Evolutionary conservation across 2,888 invertebrate species (phyloP), one percentile per base, ranked within the genome.

Genomic region (Bugulina stolonifera): DNA sequence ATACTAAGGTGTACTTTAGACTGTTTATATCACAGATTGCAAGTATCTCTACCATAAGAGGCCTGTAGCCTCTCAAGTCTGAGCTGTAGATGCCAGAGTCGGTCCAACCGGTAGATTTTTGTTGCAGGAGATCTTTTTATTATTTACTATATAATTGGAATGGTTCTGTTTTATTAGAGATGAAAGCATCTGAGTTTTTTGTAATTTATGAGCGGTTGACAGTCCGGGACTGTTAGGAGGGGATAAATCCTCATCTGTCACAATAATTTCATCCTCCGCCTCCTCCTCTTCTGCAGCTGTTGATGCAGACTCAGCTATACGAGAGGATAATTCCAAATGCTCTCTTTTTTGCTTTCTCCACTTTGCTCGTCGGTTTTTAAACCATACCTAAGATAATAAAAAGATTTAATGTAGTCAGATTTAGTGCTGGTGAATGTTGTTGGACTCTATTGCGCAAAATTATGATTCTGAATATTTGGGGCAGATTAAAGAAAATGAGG

Each of bases 291-390:
- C 34, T 25, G n/a, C 32, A 27, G 32, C 22, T 14, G 27, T 10
- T 10, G 22, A 10, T 3, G 32, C 29, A 34, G 22, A 10, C 27
- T 25, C 29, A 14, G 64, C 5, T 34, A 25, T 10, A 14, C 18
- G 27, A 10, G 52, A 18, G 23, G 43, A 35, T 5, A 43, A 29
- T 5, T 70, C 78, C 54, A 86, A 85, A 73, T 86, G 84, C 75
- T 86, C 95, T 1, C 94, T 89, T 83, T 94, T 94, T 83, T 94
- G 94, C 82, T 95, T 95, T 77, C 95, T 89, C 94, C 94, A 95
- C 87, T 95, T 96, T 77, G 95, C 95, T 54, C 95, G 88, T 27
- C 95, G 89, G 84, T 95, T 95, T 86, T 95, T 95, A 86, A 95
- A 95, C 95, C 95, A 95, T 18, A 95, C 95, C 95, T 95, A 87